Evolutionary conservation across 2,888 invertebrate species (phyloP).

Genomic region (Agrochola litura): DNA sequence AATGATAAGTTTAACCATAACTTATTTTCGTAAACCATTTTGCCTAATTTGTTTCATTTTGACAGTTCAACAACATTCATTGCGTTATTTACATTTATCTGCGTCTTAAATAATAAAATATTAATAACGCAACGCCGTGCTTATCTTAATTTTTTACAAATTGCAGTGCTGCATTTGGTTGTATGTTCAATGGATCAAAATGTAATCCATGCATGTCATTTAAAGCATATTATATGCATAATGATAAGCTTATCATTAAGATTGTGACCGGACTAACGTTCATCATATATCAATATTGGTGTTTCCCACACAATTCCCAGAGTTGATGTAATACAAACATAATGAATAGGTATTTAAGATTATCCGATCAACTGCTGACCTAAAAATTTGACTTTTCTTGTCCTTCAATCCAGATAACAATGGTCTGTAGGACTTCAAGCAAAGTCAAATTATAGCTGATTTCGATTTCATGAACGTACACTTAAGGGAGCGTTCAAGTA

Average conservation of each 20-base stretch:
- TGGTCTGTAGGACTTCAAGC: not conserved
- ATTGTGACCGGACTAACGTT: not conserved
- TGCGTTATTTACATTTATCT: too few relatives aligned
- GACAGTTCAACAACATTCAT: too few relatives aligned
- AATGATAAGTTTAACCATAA: too few relatives aligned
- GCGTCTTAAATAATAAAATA: too few relatives aligned
- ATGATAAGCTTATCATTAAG: not conserved
- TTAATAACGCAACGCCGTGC: too few relatives aligned
- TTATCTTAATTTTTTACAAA: too few relatives aligned
- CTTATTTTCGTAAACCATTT: too few relatives aligned
- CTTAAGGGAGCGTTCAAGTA: too few relatives aligned
- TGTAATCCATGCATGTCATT: not conserved
- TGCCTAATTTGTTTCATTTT: too few relatives aligned
- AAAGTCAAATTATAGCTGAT: conserved; percentile 2
- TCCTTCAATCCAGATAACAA: not conserved
- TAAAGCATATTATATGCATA: not conserved
- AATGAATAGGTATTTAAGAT: not conserved
- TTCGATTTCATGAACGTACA: not conserved
- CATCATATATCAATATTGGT: not conserved
- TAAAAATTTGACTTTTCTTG: not conserved
- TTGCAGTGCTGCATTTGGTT: not conserved
- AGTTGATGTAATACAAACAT: not conserved
- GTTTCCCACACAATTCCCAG: not conserved
- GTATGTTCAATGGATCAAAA: not conserved
- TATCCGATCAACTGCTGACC: not conserved